phyloP scores from a whole-genome alignment of 2,797 vertebrate species.

The Xenopus petersii region DNA sequence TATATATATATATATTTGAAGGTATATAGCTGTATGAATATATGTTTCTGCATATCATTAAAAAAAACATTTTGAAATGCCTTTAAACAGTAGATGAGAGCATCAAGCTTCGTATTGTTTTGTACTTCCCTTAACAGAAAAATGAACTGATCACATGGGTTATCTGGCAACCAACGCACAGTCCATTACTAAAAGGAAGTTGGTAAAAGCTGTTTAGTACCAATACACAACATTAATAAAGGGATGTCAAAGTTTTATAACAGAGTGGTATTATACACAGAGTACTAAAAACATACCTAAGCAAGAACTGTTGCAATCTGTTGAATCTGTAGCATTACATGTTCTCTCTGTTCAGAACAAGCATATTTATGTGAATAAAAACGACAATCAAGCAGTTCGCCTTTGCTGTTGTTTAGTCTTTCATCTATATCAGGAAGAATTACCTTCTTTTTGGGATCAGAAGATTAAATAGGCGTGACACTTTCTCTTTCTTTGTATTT shows the following conservation, averaged over 20 bases:
- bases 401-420: not conserved
- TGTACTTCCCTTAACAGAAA: not conserved
- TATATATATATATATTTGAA: too few relatives aligned
- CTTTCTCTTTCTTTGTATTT: conserved; percentile 5
- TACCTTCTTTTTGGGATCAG: conserved; percentile 1
- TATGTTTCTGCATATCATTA: too few relatives aligned
- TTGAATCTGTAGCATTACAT: not conserved
- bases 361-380: not conserved
- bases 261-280: too few relatives aligned
- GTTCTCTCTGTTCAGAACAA: conserved; percentile 1
- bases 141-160: not conserved
- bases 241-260: not conserved
- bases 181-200: not conserved
- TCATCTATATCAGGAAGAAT: not conserved
- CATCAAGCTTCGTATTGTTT: too few relatives aligned
- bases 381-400: not conserved
- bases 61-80: not conserved
- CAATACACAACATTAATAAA: not conserved
- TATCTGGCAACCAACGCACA: not conserved
- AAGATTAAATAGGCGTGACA: conserved; percentile 4
- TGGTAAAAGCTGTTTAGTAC: not conserved
- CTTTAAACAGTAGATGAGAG: not conserved
- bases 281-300: not conserved
- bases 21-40: too few relatives aligned
- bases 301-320: conserved; percentile 3